These are phyloP conservation scores for Myiozetetes cayanensis DNA, from an alignment of 2,113 vertebrate genomes.

Conservation along the genomic window DNA sequence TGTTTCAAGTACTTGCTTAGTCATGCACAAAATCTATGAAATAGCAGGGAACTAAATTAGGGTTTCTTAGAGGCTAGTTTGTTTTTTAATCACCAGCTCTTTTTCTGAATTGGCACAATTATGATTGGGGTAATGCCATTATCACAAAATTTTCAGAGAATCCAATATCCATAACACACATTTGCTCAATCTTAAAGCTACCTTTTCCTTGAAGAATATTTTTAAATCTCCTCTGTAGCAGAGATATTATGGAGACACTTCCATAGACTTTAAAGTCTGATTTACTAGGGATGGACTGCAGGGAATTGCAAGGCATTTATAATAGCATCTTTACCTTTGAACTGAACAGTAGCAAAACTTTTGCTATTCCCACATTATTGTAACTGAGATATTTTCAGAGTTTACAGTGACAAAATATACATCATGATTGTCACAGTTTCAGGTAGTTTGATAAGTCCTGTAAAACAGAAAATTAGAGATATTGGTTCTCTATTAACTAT, in stretches of 20 bases:
- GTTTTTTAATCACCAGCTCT: background rate
- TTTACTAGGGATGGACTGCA: background rate
- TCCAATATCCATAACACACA: background rate
- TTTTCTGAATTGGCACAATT: background rate
- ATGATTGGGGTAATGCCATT: background rate
- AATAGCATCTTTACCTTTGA: background rate
- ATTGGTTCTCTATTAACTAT: background rate
- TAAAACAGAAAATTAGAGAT: background rate
- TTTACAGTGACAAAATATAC: background rate
- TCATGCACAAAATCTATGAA: background rate
- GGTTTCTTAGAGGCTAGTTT: background rate
- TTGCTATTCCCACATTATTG: background rate
- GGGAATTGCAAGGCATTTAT: background rate
- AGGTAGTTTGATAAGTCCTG: background rate
- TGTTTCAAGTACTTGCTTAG: background rate
- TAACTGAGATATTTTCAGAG: background rate
- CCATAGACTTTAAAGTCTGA: background rate
- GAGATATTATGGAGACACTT: background rate
- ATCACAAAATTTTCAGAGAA: background rate
- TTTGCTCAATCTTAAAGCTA: background rate
- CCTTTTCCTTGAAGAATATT: background rate
- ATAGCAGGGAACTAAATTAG: background rate
- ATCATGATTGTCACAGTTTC: background rate
- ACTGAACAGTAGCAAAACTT: background rate
- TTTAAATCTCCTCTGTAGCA: background rate